Evolutionary conservation across 1,140 invertebrate genomes (phyloP).

Genomic region (Ceratoteleas bidentatus): DNA sequence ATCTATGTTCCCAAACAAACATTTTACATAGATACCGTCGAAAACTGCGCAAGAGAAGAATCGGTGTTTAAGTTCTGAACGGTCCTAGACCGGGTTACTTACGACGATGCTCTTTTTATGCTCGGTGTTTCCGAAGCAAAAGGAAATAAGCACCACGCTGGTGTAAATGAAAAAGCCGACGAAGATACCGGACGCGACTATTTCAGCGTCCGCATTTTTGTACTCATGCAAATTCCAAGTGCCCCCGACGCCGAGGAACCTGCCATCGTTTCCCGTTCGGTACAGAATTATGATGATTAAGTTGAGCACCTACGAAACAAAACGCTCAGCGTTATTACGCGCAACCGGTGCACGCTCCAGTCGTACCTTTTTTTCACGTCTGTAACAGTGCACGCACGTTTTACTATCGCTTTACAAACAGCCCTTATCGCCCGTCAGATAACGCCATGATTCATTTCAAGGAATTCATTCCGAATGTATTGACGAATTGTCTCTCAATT

Average conservation of each 20-base stretch:
- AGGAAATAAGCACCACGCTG: constrained; percentile 85
- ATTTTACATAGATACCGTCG: too few species aligned
- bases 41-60: too few species aligned
- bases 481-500: background rate
- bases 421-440: constrained; percentile 48
- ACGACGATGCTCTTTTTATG: constrained; percentile 86
- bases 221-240: constrained; percentile 94
- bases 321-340: constrained; percentile 18
- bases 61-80: constrained; percentile 13
- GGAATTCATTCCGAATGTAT: constrained; percentile 44
- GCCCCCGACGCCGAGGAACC: constrained; percentile 91
- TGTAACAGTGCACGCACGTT: constrained; percentile 8
- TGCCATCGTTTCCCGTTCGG: constrained; percentile 89
- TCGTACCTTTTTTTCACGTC: constrained; percentile 9
- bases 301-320: constrained; percentile 86
- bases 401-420: constrained; percentile 65
- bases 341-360: background rate
- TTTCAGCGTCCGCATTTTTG: constrained; percentile 91
- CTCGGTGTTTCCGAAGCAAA: constrained; percentile 87
- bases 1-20: too few species aligned
- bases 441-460: constrained; percentile 57
- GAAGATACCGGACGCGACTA: constrained; percentile 91
- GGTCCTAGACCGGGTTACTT: constrained; percentile 66
- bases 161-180: constrained; percentile 93
- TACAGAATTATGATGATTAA: constrained; percentile 90